Evolutionary conservation across 2,888 invertebrate genomes (phyloP).

Genomic region (Sialis lutaria): DNA sequence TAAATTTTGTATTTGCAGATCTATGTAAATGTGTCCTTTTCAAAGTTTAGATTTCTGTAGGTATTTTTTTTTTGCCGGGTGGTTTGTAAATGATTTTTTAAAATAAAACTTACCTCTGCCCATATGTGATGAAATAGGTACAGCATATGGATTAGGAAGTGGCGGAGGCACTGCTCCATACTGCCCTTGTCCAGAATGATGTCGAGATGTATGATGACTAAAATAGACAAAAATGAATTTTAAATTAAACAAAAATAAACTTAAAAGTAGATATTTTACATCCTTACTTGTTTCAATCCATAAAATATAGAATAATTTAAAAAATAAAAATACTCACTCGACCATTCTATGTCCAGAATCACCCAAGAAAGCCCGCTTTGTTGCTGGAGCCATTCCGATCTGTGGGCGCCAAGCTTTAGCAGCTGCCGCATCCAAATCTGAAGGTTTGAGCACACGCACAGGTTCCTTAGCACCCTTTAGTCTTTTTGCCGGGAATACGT

Average conservation of each 20-base stretch:
- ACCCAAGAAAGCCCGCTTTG: conserved; percentile 45
- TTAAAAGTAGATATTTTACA: not conserved
- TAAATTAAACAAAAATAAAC: not conserved
- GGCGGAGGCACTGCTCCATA: conserved; percentile 17
- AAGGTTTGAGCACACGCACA: conserved; percentile 59
- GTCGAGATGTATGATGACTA: conserved; percentile 13
- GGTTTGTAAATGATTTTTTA: no score
- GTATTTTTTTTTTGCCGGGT: no score
- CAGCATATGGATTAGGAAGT: not conserved
- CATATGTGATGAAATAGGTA: no score
- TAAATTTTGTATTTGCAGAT: no score
- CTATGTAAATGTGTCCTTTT: no score
- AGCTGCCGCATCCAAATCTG: conserved; percentile 43
- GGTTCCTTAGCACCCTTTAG: conserved; percentile 53
- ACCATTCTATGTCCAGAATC: conserved; percentile 59
- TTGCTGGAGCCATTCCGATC: conserved; percentile 55
- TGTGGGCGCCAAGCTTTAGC: conserved; percentile 59
- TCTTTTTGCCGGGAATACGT: conserved; percentile 59
- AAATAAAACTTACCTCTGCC: no score
- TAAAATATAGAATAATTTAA: no score
- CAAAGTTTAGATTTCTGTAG: no score
- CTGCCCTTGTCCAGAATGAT: conserved; percentile 18
- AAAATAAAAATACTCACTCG: conserved; percentile 31
- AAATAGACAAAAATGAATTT: not conserved
- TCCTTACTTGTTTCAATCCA: not conserved